Conservation (phyloP, 1,140 invertebrate genomes). For the Drosophila nebulosa region DNA sequence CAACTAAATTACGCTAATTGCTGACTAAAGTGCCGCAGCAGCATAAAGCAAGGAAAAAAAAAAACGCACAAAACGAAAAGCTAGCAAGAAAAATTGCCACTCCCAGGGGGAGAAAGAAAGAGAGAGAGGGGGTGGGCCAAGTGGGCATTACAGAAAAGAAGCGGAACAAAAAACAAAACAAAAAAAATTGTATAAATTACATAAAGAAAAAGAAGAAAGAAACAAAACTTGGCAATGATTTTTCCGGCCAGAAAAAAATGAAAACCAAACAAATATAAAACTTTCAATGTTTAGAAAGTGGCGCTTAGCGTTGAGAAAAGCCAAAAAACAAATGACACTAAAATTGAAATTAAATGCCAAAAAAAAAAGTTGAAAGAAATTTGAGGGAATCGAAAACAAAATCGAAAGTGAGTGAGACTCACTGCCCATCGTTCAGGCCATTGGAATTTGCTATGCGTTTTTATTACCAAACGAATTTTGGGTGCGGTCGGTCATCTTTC, state of each 20-base stretch:
- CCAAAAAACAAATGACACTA: constrained; percentile 33
- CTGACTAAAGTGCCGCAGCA: constrained; percentile 31
- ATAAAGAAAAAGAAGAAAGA: constrained; percentile 9
- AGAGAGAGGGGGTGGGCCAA: neutral
- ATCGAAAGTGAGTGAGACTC: constrained; percentile 42
- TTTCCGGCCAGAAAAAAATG: constrained; percentile 28
- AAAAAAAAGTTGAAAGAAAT: constrained; percentile 42
- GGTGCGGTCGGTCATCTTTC: constrained; percentile 40
- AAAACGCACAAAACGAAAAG: constrained; percentile 38
- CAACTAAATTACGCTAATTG: constrained; percentile 78
- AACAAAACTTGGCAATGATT: constrained; percentile 50
- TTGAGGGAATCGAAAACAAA: constrained; percentile 62
- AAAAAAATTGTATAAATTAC: constrained; percentile 41
- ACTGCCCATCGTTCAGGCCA: constrained; percentile 43
- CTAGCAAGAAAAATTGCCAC: constrained; percentile 20
- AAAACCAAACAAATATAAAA: constrained; percentile 10
- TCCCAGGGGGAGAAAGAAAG: constrained; percentile 7
- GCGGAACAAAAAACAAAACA: no score
- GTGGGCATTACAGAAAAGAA: constrained; percentile 10
- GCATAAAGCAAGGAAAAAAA: constrained; percentile 16
- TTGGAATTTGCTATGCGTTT: constrained; percentile 28
- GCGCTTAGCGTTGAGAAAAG: constrained; percentile 5
- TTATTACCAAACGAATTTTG: constrained; percentile 29
- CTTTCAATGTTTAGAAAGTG: constrained; percentile 61
- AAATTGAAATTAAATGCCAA: constrained; percentile 48